phyloP scores from a whole-genome alignment of 2,888 invertebrate species.

The Harpagoxenus sublaevis region DNA sequence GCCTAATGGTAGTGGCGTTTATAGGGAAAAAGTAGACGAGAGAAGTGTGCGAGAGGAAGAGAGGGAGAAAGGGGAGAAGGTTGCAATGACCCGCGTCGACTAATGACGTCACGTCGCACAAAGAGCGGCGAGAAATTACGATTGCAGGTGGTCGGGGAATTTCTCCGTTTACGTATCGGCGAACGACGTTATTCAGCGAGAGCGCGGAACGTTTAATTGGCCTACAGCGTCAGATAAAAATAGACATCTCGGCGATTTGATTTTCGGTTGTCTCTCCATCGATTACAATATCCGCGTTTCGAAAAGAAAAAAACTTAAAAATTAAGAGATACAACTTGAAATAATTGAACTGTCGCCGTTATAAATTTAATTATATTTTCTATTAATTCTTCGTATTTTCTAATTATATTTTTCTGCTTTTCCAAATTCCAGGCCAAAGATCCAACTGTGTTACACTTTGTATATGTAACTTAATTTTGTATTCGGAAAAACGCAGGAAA shows the following conservation, averaged over 20 bases:
- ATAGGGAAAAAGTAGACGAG: slow-evolving; percentile 22
- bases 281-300: background rate
- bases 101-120: slow-evolving; percentile 58
- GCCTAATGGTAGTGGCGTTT: background rate
- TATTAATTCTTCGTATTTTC: background rate
- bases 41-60: background rate
- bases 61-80: background rate
- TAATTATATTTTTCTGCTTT: background rate
- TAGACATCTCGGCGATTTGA: slow-evolving; percentile 25
- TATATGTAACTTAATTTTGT: background rate
- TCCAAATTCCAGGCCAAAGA: background rate
- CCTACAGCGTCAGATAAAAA: slow-evolving; percentile 13
- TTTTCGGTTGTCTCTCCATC: background rate
- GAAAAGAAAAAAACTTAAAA: background rate
- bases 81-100: slow-evolving; percentile 30
- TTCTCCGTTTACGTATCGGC: slow-evolving; percentile 41
- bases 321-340: background rate
- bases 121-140: slow-evolving; percentile 56
- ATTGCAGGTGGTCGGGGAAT: slow-evolving; percentile 37
- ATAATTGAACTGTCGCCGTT: background rate
- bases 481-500: background rate
- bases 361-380: background rate
- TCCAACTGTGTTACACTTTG: background rate
- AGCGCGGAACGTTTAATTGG: slow-evolving; percentile 44
- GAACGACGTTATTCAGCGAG: slow-evolving; percentile 8